phyloP scores from a whole-genome alignment of 2,113 vertebrate genomes.

The Syngnathus floridae region DNA sequence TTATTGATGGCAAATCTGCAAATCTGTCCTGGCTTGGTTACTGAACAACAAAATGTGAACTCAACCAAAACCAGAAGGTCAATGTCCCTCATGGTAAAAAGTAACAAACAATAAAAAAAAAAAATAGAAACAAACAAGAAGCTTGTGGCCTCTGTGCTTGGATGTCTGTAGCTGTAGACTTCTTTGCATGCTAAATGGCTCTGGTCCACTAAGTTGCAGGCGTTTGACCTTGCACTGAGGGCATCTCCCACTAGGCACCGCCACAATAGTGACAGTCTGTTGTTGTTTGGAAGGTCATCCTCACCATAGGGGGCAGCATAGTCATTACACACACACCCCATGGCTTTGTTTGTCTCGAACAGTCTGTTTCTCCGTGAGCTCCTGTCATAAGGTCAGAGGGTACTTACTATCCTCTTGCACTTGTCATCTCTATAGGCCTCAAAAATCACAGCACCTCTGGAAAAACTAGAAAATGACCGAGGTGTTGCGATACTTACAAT shows the following conservation, averaged over 20 bases:
- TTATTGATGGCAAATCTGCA: no score
- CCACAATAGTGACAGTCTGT: conserved; percentile 56
- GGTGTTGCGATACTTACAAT: neutral
- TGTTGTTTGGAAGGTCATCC: conserved; percentile 71
- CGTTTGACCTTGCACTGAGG: conserved; percentile 64
- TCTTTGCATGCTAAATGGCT: conserved; percentile 19
- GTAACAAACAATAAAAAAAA: neutral
- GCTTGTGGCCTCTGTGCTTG: neutral
- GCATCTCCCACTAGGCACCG: conserved; percentile 61
- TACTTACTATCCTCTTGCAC: conserved; percentile 39
- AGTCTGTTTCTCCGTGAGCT: conserved; percentile 68
- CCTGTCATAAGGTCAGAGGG: conserved; percentile 58
- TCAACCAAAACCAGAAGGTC: neutral
- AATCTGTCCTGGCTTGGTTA: neutral
- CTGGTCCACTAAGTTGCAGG: conserved; percentile 37
- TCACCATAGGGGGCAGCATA: conserved; percentile 70
- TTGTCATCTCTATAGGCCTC: conserved; percentile 40
- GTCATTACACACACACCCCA: conserved; percentile 64
- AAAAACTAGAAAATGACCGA: conserved; percentile 10
- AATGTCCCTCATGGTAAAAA: neutral
- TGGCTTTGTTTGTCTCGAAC: conserved; percentile 65
- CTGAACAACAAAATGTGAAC: neutral
- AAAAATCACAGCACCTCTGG: conserved; percentile 21
- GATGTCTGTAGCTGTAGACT: conserved; percentile 7
- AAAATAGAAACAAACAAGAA: neutral